phyloP scores from a whole-genome alignment of 2,888 invertebrate species.

The Aproaerema taeniolella region DNA sequence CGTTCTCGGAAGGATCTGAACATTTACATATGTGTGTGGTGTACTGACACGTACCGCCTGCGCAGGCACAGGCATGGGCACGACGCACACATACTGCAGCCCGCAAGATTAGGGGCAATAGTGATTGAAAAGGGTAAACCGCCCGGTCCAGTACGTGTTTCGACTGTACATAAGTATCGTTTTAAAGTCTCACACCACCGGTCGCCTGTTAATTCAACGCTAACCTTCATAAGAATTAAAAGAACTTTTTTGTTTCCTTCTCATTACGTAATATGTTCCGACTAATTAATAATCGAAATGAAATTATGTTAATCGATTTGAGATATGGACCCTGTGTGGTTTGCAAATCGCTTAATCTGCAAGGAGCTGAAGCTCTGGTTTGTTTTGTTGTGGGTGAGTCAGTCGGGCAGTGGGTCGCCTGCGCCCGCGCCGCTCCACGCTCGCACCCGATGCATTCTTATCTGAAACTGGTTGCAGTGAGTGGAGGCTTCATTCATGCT shows the following conservation, averaged over 20 bases:
- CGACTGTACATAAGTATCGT: constrained; percentile 46
- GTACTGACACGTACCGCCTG: constrained; percentile 26
- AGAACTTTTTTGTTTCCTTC: constrained; percentile 6
- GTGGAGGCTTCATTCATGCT: constrained; percentile 27
- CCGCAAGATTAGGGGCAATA: constrained; percentile 70
- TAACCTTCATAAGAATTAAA: constrained; percentile 1
- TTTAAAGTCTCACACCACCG: constrained; percentile 32
- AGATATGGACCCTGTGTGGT: constrained; percentile 4
- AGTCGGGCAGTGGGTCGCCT: constrained; percentile 52
- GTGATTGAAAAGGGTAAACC: constrained; percentile 70
- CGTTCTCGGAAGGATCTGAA: constrained; percentile 69
- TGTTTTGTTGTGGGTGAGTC: constrained; percentile 35
- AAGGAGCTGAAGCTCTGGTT: neutral
- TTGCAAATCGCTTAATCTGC: constrained; percentile 13
- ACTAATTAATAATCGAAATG: constrained; percentile 14
- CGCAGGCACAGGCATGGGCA: too few species aligned
- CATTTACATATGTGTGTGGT: constrained; percentile 61
- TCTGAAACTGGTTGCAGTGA: constrained; percentile 19
- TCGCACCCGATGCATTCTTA: constrained; percentile 10
- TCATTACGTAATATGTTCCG: constrained; percentile 14
- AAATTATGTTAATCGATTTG: constrained; percentile 14
- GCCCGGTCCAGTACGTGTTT: constrained; percentile 51
- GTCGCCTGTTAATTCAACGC: constrained; percentile 30
- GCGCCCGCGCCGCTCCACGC: constrained; percentile 35
- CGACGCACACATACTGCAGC: too few species aligned